Percentiles rank a stretch among this genome's conserved stretches.
Conservation (phyloP, 1,140 invertebrate genomes). For the Phortica variegata region DNA sequence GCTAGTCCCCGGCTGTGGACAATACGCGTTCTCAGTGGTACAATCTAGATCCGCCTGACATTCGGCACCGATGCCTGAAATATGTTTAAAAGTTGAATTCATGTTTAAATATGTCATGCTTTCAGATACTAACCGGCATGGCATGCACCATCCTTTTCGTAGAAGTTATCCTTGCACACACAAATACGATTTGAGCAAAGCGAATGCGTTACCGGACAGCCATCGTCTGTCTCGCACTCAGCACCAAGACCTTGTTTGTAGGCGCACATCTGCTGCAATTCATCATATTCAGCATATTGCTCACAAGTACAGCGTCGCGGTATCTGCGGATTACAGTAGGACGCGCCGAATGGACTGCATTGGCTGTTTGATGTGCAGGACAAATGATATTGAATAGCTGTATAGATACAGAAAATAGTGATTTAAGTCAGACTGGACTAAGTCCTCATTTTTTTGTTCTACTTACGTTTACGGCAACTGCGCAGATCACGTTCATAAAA, state of each 20-base stretch:
- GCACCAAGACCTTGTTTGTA: constrained; percentile 44
- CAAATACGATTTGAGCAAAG: constrained; percentile 56
- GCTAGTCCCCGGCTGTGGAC: constrained; percentile 25
- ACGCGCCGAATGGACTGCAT: constrained; percentile 52
- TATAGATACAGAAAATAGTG: neutral
- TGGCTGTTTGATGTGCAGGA: constrained; percentile 53
- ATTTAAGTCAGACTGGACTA: neutral
- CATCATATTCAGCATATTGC: constrained; percentile 50
- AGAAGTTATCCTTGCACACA: constrained; percentile 53
- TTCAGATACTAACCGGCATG: constrained; percentile 26
- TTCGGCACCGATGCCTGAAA: constrained; percentile 56
- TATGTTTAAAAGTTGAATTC: too few species aligned
- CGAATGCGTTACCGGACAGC: constrained; percentile 49
- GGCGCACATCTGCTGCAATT: constrained; percentile 42
- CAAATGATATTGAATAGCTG: constrained; percentile 51
- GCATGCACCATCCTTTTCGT: constrained; percentile 48
- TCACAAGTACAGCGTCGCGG: constrained; percentile 50
- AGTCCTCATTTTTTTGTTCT: too few species aligned
- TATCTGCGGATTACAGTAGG: constrained; percentile 40
- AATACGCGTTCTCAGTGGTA: constrained; percentile 50
- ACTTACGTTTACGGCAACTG: constrained; percentile 50
- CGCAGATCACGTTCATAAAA: constrained; percentile 49
- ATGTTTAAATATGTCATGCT: neutral
- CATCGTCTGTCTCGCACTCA: constrained; percentile 42
- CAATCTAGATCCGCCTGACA: constrained; percentile 57